Base-by-base conservation (phyloP, 2,113 vertebrate genomes). In the Noturus placidus region DNA sequence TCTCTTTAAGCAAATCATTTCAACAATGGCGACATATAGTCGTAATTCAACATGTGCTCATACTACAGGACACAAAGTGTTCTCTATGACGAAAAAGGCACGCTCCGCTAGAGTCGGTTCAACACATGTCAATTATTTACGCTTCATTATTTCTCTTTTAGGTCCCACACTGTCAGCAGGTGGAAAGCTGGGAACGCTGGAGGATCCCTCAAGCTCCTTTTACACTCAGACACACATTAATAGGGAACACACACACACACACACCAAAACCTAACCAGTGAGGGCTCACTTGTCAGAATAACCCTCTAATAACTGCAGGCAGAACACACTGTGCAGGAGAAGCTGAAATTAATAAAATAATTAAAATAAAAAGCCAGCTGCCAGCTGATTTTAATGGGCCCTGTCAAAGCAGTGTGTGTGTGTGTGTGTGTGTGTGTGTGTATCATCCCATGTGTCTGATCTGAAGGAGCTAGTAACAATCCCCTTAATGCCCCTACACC, bases 321-420 rank as follows among this genome's bases (percentile, higher is more conserved):
- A 77, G 90, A 93, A 92, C 65, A 79, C 91, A 90, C 69, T 14
- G 57, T 89, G 89, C 87, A 89, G 90, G 74, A 89, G 92, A 95
- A 93, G 92, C 93, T 92, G 93, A 93, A 94, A 93, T 92, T 95
- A 95, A 94, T 56, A 91, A 91, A 93, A 94, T 92, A 94, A 95
- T 94, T 92, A 94, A 93, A 95, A 94, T 90, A 93, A 93, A 94
- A 81, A 83, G 52, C 69, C 92, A 90, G 91, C 91, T 42, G 89
- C 93, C 92, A 92, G 92, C 92, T 92, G 92, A 92, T 96, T 95
- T 94, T 95, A 96, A 96, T 97, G 95, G 96, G 94, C 95, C 94
- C 91, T 92, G 92, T 95, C 95, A 93, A 92, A 89, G 93, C 91
- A 92, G 91, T 91, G 90, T 92, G 92, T 94, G 91, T 95, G 81